Conservation (phyloP, 2,113 vertebrate species). For the Sisor rabdophorus region DNA sequence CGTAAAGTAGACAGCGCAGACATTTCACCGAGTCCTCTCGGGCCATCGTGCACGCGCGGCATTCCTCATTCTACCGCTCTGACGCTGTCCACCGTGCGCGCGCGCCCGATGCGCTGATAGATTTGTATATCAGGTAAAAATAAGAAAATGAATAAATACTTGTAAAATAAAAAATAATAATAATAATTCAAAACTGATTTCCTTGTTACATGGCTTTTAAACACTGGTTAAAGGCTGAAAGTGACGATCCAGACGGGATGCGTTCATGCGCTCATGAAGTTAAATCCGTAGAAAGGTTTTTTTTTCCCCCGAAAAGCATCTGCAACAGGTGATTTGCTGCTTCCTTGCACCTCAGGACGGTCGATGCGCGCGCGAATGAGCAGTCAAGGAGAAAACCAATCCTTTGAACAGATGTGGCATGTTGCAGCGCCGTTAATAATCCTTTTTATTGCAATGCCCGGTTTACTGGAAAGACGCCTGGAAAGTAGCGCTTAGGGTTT, state of each 20-base stretch:
- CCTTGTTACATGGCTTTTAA: neutral
- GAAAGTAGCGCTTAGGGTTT: neutral
- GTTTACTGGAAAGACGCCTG: neutral
- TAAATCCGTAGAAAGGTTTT: constrained; percentile 48
- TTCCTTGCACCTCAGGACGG: constrained; percentile 31
- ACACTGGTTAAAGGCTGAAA: neutral
- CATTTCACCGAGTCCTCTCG: constrained; percentile 96
- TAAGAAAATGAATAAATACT: neutral
- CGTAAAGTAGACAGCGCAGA: constrained; percentile 87
- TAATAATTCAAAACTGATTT: neutral
- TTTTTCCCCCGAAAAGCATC: constrained; percentile 28
- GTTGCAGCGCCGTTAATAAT: neutral
- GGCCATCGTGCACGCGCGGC: constrained; percentile 79
- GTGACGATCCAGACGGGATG: neutral
- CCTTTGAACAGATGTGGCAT: neutral
- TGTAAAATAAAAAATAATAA: neutral
- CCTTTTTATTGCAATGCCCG: neutral
- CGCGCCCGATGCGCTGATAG: constrained; percentile 50
- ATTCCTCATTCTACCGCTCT: constrained; percentile 68
- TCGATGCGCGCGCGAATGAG: constrained; percentile 27
- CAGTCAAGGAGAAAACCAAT: neutral
- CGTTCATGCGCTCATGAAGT: neutral
- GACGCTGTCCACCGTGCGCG: constrained; percentile 58
- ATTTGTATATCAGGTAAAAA: neutral
- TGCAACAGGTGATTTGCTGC: constrained; percentile 59